phyloP scores from a whole-genome alignment of 2,888 invertebrate species.

The Meteorus colon region DNA sequence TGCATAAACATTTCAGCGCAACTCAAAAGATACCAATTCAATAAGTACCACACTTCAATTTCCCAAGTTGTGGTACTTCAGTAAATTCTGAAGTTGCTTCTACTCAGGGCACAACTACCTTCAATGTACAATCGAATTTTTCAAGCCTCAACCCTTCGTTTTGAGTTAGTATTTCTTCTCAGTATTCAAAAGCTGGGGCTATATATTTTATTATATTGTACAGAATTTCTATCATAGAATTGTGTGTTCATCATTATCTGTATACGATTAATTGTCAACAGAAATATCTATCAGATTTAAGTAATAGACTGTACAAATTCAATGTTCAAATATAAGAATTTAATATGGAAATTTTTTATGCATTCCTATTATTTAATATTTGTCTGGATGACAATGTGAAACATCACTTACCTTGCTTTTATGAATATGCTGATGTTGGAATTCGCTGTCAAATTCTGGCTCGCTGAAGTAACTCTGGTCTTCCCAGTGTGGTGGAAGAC shows the following conservation, averaged over 20 bases:
- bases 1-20: no score
- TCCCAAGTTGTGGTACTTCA: no score
- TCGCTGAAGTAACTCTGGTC: constrained; percentile 95
- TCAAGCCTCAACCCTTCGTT: background rate
- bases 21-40: no score
- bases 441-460: constrained; percentile 95
- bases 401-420: constrained; percentile 86
- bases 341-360: constrained; percentile 7
- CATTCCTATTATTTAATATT: background rate
- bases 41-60: no score
- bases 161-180: background rate
- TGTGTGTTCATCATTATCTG: background rate
- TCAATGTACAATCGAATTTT: background rate
- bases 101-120: no score
- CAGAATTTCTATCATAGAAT: constrained; percentile 27
- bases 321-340: background rate
- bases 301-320: constrained; percentile 14
- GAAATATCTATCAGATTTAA: constrained; percentile 7
- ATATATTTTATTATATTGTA: constrained; percentile 39
- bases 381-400: background rate
- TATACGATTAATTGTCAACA: background rate
- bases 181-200: constrained; percentile 33
- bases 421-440: constrained; percentile 94
- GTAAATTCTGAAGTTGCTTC: no score
- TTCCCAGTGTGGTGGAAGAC: constrained; percentile 76